Conservation (phyloP, 2,888 invertebrate genomes). For the Prosapia bicincta region DNA sequence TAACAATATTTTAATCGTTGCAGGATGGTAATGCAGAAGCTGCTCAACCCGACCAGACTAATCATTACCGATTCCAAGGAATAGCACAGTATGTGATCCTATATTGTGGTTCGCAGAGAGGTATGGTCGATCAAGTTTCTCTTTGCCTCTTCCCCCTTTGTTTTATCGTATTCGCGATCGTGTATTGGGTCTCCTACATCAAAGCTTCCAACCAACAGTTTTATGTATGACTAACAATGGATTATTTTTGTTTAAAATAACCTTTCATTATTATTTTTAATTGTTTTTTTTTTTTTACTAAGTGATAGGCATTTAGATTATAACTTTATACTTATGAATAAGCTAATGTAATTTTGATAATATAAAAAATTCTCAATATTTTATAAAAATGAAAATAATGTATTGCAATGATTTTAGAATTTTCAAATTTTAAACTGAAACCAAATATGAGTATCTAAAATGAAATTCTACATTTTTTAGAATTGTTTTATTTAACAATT, state of each 20-base stretch:
- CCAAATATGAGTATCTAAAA: too few relatives aligned
- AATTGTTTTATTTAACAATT: too few relatives aligned
- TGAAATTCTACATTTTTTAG: too few relatives aligned
- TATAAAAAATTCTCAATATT: too few relatives aligned
- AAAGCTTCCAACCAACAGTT: conserved; percentile 50
- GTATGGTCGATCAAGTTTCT: conserved; percentile 56
- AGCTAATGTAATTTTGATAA: too few relatives aligned
- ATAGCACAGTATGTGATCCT: conserved; percentile 54
- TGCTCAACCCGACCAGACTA: conserved; percentile 16
- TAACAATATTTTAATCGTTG: too few relatives aligned
- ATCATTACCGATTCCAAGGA: conserved; percentile 45
- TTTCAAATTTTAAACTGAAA: too few relatives aligned
- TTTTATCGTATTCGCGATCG: conserved; percentile 55
- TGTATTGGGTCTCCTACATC: conserved; percentile 60
- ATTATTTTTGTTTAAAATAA: neutral
- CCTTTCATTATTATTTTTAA: neutral
- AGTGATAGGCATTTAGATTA: neutral
- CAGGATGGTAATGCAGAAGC: conserved; percentile 32
- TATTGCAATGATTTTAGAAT: too few relatives aligned
- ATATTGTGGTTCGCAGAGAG: conserved; percentile 60
- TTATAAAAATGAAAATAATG: too few relatives aligned
- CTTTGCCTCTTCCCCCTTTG: conserved; percentile 58
- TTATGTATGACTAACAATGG: neutral
- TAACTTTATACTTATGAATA: too few relatives aligned
- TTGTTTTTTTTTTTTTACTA: too few relatives aligned